Evolutionary conservation across 2,888 invertebrate species (phyloP), one percentile per base, ranked within the genome.

Genomic region (Caenorhabditis imperialis): DNA sequence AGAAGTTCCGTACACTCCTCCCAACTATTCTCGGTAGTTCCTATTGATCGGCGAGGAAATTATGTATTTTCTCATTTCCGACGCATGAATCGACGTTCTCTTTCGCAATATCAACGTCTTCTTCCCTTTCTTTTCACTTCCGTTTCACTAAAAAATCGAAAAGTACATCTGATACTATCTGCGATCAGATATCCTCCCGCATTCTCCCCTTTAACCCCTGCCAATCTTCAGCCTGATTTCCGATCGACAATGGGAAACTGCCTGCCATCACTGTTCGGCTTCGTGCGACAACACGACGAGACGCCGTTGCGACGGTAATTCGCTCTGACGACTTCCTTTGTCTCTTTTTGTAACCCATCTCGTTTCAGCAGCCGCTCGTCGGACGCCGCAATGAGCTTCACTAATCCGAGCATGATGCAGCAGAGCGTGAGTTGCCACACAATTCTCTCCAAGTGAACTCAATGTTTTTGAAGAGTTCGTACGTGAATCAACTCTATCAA

Each of bases 401-500:
- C 72, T 10, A 81, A 81, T 51, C 81, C 81, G 18, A 55, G 53
- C 20, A 78, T 78, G 78, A 57, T 74, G 57, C 77, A 69, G 38
- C 72, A 75, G 35, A 75, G 62, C 25, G 77, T 71, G 30, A 65
- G 74, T 63, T 30, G 10, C 27, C 10, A 10, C 30, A 6, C 30
- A 7, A 30, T 30, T 30, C 10, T 6, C 30, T 10, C 30, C n/a
- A n/a, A n/a, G n/a, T n/a, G n/a, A n/a, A n/a, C n/a, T n/a, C n/a
- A n/a, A n/a, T n/a, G n/a, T 42, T n/a, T 47, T 77, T 85, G n/a
- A 75, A 87, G 87, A 87, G 87, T 60, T 79, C 87, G 18, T 87
- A 87, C 70, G 87, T 87, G 14, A 87, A 86, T 67, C 82, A 87
- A 57, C 78, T 87, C 45, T 87, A 86, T 47, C 80, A 74, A 53